Conservation (phyloP, 2,888 invertebrate species). For the Galerucella pusilla region DNA sequence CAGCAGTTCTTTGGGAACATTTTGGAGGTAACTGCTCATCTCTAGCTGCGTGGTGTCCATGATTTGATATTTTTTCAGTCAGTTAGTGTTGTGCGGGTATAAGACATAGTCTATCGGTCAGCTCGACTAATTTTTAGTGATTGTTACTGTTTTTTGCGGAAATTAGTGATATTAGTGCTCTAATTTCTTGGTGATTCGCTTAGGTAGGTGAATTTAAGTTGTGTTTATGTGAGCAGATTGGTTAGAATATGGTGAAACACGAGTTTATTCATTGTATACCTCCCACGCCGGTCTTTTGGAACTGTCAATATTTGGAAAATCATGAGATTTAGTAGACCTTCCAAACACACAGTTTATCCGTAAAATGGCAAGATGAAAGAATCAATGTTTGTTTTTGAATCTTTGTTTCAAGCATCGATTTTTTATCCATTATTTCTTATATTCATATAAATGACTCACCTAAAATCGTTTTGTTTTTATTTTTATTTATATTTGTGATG, state of each 20-base stretch:
- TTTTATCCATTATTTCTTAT: not conserved
- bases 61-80: constrained; percentile 42
- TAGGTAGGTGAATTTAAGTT: constrained; percentile 36
- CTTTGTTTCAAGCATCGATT: constrained; percentile 5
- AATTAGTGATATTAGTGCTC: constrained; percentile 36
- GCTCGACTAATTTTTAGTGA: constrained; percentile 34
- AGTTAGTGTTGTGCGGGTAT: constrained; percentile 42
- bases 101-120: constrained; percentile 25
- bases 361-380: constrained; percentile 3
- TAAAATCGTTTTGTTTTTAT: constrained; percentile 16
- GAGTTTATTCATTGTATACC: constrained; percentile 30
- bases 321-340: constrained; percentile 10
- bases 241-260: not conserved
- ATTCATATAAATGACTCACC: constrained; percentile 1
- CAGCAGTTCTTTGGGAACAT: not conserved
- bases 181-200: constrained; percentile 28
- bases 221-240: constrained; percentile 29
- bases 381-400: not conserved
- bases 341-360: constrained; percentile 9
- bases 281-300: constrained; percentile 44
- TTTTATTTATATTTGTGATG: constrained; percentile 16
- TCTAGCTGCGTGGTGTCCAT: constrained; percentile 37
- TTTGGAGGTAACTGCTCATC: not conserved
- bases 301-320: constrained; percentile 40
- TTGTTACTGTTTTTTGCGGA: constrained; percentile 38